Evolutionary conservation across 2,888 invertebrate genomes (phyloP).

Genomic region (Conus canariensis): DNA sequence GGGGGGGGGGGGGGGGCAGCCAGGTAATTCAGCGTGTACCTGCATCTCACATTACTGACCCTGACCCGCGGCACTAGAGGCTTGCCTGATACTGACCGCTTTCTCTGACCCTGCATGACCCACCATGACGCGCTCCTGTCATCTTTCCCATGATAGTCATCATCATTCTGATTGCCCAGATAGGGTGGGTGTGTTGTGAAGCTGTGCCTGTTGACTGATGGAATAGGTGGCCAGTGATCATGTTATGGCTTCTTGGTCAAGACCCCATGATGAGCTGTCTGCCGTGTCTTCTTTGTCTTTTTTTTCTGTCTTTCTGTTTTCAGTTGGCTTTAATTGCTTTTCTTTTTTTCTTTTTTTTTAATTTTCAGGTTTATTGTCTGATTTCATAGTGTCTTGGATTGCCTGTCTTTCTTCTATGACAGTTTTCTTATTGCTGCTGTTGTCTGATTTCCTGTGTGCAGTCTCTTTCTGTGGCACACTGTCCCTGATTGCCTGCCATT

Average conservation of each 20-base stretch:
- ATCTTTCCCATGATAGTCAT: background rate
- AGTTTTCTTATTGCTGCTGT: background rate
- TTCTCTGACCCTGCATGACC: slow-evolving; percentile 22
- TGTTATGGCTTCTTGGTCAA: no score
- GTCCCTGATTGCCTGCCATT: background rate
- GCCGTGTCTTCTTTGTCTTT: no score
- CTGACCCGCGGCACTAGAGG: background rate
- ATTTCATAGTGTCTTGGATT: no score
- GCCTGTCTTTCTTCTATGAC: background rate
- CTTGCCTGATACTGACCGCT: slow-evolving; percentile 17
- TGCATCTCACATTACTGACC: background rate
- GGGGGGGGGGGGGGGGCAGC: no score
- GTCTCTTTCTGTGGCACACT: background rate
- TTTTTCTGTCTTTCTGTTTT: no score
- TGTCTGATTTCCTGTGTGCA: background rate
- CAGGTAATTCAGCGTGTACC: background rate
- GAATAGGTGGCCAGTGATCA: no score
- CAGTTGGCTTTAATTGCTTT: no score
- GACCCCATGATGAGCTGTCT: no score
- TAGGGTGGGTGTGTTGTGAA: background rate
- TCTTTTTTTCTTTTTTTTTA: background rate
- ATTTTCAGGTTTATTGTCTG: background rate
- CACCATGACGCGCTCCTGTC: no score
- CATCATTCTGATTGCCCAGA: background rate
- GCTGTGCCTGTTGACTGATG: no score